These are phyloP conservation scores for Cenopis cana DNA, from an alignment of 2,888 invertebrate species.

Conservation along the genomic window DNA sequence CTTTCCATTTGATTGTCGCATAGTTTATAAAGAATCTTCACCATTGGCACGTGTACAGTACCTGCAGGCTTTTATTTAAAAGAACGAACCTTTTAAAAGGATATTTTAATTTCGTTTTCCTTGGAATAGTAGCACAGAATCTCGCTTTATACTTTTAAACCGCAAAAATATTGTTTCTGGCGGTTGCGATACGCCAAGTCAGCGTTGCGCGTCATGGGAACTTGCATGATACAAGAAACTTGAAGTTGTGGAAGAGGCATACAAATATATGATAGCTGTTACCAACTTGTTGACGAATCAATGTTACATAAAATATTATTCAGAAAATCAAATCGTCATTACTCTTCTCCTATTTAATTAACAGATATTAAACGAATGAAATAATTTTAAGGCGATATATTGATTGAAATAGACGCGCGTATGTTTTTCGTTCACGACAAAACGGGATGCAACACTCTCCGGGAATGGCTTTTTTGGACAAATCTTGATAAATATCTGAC, in stretches of 20 bases:
- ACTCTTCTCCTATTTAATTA: too few relatives aligned
- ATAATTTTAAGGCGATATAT: too few relatives aligned
- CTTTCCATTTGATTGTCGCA: background rate
- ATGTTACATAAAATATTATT: too few relatives aligned
- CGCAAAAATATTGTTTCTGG: conserved; percentile 80
- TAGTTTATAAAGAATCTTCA: background rate
- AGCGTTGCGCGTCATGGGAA: conserved; percentile 57
- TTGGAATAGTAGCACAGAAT: conserved; percentile 51
- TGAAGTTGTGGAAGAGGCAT: conserved; percentile 13
- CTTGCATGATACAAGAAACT: conserved; percentile 48
- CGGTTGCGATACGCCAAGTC: conserved; percentile 71
- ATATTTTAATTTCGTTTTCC: background rate
- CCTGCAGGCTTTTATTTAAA: background rate
- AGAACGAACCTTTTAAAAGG: background rate
- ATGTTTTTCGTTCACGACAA: too few relatives aligned
- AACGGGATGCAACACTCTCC: too few relatives aligned
- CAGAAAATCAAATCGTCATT: too few relatives aligned
- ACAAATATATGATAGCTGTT: background rate
- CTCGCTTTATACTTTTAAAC: conserved; percentile 76
- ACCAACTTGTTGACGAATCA: too few relatives aligned
- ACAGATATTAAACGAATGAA: too few relatives aligned
- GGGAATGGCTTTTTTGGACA: too few relatives aligned
- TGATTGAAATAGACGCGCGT: too few relatives aligned
- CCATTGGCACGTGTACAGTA: background rate
- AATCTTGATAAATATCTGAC: too few relatives aligned